Evolutionary conservation across 2,888 invertebrate genomes (phyloP).

Genomic region (Latrodectus hesperus): DNA sequence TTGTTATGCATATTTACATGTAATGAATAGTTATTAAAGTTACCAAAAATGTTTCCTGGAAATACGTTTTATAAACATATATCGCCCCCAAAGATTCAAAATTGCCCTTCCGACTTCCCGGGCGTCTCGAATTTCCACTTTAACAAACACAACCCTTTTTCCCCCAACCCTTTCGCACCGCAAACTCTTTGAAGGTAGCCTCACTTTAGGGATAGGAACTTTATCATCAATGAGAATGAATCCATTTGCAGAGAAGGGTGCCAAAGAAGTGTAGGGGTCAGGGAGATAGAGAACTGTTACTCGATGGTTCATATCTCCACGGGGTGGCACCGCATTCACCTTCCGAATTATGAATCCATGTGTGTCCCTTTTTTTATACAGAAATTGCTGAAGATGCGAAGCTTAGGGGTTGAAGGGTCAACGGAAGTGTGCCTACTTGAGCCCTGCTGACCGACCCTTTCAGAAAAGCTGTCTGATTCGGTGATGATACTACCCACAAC

Average conservation of each 20-base stretch:
- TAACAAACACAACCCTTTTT: slow-evolving; percentile 16
- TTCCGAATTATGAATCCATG: slow-evolving; percentile 16
- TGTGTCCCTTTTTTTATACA: too few relatives aligned
- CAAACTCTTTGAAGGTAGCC: slow-evolving; percentile 22
- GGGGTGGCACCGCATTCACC: not conserved
- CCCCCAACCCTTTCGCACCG: slow-evolving; percentile 7
- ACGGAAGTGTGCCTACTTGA: slow-evolving; percentile 29
- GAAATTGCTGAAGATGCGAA: not conserved
- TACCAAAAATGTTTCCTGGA: not conserved
- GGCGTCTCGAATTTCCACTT: slow-evolving; percentile 28
- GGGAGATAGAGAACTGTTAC: not conserved
- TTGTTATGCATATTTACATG: too few relatives aligned
- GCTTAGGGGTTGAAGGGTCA: not conserved
- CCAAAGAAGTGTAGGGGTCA: not conserved
- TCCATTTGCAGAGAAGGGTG: not conserved
- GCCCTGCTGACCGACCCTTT: not conserved
- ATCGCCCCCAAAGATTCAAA: slow-evolving; percentile 17
- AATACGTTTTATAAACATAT: not conserved
- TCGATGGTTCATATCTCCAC: slow-evolving; percentile 1
- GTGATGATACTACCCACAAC: too few relatives aligned
- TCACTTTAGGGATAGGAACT: too few relatives aligned
- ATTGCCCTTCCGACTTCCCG: slow-evolving; percentile 17
- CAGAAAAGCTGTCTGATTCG: too few relatives aligned
- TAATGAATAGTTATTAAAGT: too few relatives aligned
- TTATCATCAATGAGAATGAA: not conserved